A percentile compares a stretch with the other conserved stretches of the same genome.
These are phyloP conservation scores for Grapholita molesta DNA, from an alignment of 1,140 invertebrate genomes.

Conservation along the genomic window DNA sequence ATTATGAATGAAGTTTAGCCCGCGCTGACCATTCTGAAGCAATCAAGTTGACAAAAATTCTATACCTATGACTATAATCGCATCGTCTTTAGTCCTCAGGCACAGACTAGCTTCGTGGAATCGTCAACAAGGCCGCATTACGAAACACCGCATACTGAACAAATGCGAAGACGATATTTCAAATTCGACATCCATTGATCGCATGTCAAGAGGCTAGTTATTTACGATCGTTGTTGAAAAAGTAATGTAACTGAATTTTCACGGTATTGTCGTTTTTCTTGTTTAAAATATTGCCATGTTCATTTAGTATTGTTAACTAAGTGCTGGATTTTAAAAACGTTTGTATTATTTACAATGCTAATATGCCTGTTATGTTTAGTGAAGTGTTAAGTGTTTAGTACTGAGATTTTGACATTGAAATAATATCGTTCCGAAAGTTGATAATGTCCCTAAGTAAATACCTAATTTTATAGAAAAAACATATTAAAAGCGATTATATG, in stretches of 20 bases:
- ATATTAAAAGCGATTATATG: not conserved
- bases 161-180: not conserved
- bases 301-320: conserved; percentile 1
- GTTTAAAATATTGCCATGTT: not conserved
- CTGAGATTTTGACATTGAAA: not conserved
- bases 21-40: not conserved
- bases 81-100: conserved; percentile 6
- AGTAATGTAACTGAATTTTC: not conserved
- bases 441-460: not conserved
- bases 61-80: not conserved
- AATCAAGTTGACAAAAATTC: not conserved
- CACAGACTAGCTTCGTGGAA: conserved; percentile 3
- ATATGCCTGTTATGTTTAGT: not conserved
- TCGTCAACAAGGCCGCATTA: conserved; percentile 5
- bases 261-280: not conserved
- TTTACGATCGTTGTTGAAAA: not conserved
- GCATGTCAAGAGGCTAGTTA: not conserved
- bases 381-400: not conserved
- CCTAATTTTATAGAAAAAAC: not conserved
- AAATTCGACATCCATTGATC: conserved; percentile 11
- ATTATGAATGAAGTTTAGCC: not conserved
- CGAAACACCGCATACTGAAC: not conserved
- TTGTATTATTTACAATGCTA: conserved; percentile 1
- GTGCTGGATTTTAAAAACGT: not conserved
- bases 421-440: not conserved